Base-by-base conservation (phyloP, 1,140 invertebrate species). In the Coboldia fuscipes region DNA sequence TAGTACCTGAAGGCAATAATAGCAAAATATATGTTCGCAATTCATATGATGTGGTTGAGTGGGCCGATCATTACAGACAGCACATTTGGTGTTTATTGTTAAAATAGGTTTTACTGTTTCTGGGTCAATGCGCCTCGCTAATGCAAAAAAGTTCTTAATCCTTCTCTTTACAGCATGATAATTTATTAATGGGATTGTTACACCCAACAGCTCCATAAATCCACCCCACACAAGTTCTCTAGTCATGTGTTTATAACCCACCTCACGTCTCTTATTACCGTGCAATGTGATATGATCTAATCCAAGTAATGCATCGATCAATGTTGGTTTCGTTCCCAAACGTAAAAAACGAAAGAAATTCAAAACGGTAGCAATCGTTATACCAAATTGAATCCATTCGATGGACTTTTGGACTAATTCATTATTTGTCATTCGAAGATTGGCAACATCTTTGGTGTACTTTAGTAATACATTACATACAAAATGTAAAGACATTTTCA, bases 141-240 rank as follows among this genome's bases (percentile, higher is more conserved):
- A 50, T 52, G 56, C 61, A 1, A 62, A 39, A 4, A 59, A 31
- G 21, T 56, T 48, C 18, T 50, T 40, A 24, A 67, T 34, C 42
- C 57, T 63, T 41, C 51, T 54, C 40, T 43, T 51, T 15, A 64
- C 38, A 4, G 50, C 54, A 42, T 66, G 62, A 37, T 67, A 65
- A 40, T 71, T 70, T 2, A 70, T 61, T 5, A 71, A 42, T 3
- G 69, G 67, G 34, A 72, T 43, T 13, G 60, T 44, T 17, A 66
- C 61, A 8, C 63, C 61, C 31, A 70, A 49, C 39, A 70, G 52
- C 57, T 71, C 70, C 53, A 72, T 68, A 47, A 72, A 68, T 42
- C 69, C 68, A 46, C 71, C 65, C 70, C 70, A 73, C 10, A 74
- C 47, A 21, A 74, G 41, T 52, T 73, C 70, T 37, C 71, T 54